Base-by-base conservation (phyloP, 1,140 invertebrate species). In the Carposina sasakii region DNA sequence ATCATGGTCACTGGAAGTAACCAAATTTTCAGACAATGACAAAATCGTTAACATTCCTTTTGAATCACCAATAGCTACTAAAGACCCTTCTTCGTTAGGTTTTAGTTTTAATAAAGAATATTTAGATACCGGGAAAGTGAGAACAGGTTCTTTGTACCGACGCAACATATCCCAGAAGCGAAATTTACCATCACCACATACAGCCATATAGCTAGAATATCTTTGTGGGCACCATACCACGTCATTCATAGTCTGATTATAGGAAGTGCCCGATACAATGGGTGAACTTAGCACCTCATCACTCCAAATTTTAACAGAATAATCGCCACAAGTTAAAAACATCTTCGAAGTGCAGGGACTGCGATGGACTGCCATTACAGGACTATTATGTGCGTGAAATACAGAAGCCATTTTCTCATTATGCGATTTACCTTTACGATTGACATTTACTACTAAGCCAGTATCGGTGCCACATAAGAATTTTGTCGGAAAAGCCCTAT, bases 91-190 rank as follows among this genome's bases (percentile, higher is more conserved):
- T 17, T 86, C 75, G 41, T 88, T 76, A 20, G 86, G 78, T 36
- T 78, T 75, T 55, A 87, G 43, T 60, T 76, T 81, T 37, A 65
- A 70, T 15, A 91, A 76, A 16, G 84, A 60, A 47, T 85, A 71
- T 37, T 86, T 78, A 41, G 85, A 86, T 34, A 85, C 43, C 2
- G 54, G 36, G 3, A 82, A 34, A 4, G 48, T 57, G 6, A 92
- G 81, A 46, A 91, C 88, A 12, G 96, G 93, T 49, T 89, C 88
- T 56, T 91, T 89, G 56, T 95, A 93, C 74, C 94, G 89, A 57
- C 94, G 90, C 5, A 96, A 73, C n/a, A 96, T 77, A 74, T 95
- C 93, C 95, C 95, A 98, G n/a, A 93, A 91, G 56, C 96, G 93
- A 19, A 97, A 79, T 26, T 90, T 90, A 1, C 96, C 96, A 70